Base-by-base conservation (phyloP, 2,888 invertebrate genomes). In the Calliopum simillimum region DNA sequence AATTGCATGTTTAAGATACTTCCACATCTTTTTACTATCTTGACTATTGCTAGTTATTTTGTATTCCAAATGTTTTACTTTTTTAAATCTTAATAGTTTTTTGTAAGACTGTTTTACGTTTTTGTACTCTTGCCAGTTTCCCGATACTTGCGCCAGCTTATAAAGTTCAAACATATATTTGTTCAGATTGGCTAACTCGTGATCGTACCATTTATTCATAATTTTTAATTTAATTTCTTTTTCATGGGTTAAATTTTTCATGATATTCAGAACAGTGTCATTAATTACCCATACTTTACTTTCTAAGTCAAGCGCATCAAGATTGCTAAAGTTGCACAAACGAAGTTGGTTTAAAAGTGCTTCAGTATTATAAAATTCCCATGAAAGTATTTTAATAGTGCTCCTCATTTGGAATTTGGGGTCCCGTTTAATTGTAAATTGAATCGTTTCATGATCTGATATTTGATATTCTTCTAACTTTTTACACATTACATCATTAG, bases 151-250 rank as follows among this genome's bases (percentile, higher is more conserved):
- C 19, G 49, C 49, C 6, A 19, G 19, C 14, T 49, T 49, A 49
- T 14, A 8, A 13, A 13, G 14, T 49, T n/a, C n/a, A n/a, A n/a
- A n/a, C n/a, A 6, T 2, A 49, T 14, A 49, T 49, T 25, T 25
- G 5, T 25, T 25, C 25, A 65, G 16, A n/a, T n/a, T n/a, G n/a
- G n/a, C n/a, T n/a, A n/a, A n/a, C n/a, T n/a, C n/a, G n/a, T n/a
- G n/a, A n/a, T n/a, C n/a, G n/a, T n/a, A n/a, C n/a, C 66, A 66
- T 66, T 66, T 66, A 44, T 66, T 66, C 16, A 66, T 55, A 43
- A 66, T 13, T 55, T 66, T 66, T 44, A 55, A 2, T 12, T 55
- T 16, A 16, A 66, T n/a, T 66, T 55, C 14, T 55, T 66, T 66
- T 41, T 66, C 44, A 19, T 55, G 23, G 5, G 66, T 66, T 16